Conservation (phyloP, 2,888 invertebrate genomes). For the Junonia oenone region DNA sequence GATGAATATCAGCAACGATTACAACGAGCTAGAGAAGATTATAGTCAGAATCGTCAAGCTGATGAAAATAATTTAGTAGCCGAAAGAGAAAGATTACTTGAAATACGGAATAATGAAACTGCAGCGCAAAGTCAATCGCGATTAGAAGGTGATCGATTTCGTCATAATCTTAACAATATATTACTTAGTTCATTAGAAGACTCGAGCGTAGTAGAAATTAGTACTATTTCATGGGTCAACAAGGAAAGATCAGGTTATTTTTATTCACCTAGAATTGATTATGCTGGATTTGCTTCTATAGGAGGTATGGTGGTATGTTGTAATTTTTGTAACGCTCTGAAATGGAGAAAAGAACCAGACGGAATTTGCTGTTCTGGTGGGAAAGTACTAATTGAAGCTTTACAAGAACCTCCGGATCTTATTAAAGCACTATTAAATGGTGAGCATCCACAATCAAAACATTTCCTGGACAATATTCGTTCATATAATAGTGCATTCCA, state of each 20-base stretch:
- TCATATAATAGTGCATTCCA: constrained; percentile 29
- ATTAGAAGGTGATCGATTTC: not conserved
- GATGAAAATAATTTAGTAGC: too few species aligned
- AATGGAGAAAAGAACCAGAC: constrained; percentile 19
- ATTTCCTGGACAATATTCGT: constrained; percentile 28
- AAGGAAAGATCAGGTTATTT: not conserved
- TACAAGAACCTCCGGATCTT: constrained; percentile 21
- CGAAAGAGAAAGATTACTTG: not conserved
- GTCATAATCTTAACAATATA: not conserved
- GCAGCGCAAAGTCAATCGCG: constrained; percentile 2
- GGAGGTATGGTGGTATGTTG: constrained; percentile 13
- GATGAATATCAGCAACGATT: too few species aligned
- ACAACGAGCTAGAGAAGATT: too few species aligned
- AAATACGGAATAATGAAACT: not conserved
- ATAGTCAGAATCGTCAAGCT: too few species aligned
- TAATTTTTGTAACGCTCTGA: constrained; percentile 16
- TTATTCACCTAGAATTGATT: constrained; percentile 2
- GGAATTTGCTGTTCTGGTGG: constrained; percentile 26
- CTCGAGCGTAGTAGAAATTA: not conserved
- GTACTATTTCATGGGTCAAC: not conserved
- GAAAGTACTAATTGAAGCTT: constrained; percentile 15
- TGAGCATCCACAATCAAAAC: constrained; percentile 23
- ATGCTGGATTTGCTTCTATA: constrained; percentile 1
- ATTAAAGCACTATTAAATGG: constrained; percentile 17
- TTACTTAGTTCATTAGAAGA: not conserved